These are phyloP conservation scores for Philypnodon macrostomus DNA, from an alignment of 2,797 vertebrate species.

Conservation along the genomic window DNA sequence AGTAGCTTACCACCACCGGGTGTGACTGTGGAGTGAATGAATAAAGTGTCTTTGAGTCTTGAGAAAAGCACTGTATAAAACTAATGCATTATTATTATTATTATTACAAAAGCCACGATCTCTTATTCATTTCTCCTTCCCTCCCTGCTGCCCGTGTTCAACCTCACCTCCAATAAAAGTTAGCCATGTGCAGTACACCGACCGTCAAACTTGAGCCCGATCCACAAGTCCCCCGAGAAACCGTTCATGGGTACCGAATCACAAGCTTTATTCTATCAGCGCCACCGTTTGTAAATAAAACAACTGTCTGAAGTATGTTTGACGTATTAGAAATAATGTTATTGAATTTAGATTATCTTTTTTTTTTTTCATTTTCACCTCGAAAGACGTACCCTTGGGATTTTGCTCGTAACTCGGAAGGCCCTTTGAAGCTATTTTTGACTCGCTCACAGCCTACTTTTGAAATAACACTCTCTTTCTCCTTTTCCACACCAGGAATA, in stretches of 20 bases:
- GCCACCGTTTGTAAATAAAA: constrained; percentile 11
- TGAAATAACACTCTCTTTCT: constrained; percentile 61
- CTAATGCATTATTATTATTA: no score
- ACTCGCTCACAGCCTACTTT: constrained; percentile 73
- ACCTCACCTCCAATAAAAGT: constrained; percentile 12
- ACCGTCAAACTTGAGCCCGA: constrained; percentile 5
- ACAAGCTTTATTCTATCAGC: constrained; percentile 21
- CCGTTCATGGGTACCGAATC: neutral
- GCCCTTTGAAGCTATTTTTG: constrained; percentile 73
- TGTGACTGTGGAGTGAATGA: no score
- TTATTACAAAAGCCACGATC: constrained; percentile 1
- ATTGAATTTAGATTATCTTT: constrained; percentile 23
- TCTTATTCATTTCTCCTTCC: neutral
- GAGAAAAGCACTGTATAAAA: no score
- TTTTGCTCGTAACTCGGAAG: constrained; percentile 61
- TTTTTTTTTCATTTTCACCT: constrained; percentile 40
- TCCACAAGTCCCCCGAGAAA: constrained; percentile 2
- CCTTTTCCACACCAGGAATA: constrained; percentile 50
- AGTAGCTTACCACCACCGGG: no score
- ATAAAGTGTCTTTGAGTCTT: no score
- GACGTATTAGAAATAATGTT: constrained; percentile 19
- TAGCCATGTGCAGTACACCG: neutral
- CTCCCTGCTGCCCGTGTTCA: neutral
- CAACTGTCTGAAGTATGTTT: constrained; percentile 31
- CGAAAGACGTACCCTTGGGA: constrained; percentile 59